These are phyloP conservation scores for Saccopteryx bilineata DNA, from an alignment of 2,113 vertebrate species.

Conservation along the genomic window DNA sequence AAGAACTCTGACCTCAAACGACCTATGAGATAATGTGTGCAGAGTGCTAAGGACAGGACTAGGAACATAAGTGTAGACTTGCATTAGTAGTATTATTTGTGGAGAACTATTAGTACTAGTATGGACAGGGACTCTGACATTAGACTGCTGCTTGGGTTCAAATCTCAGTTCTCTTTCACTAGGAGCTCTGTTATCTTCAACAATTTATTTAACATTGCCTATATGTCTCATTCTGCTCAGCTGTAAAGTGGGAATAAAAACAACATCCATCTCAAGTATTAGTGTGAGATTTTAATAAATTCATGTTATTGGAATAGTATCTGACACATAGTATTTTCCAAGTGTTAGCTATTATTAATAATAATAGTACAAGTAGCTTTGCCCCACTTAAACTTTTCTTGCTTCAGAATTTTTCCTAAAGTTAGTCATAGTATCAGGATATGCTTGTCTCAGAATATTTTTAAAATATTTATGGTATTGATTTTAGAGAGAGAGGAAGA, in stretches of 20 bases:
- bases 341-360: neutral
- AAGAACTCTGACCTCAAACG: neutral
- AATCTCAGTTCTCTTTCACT: slow-evolving; percentile 24
- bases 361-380: neutral
- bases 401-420: slow-evolving; percentile 51
- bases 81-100: neutral
- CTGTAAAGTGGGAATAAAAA: slow-evolving; percentile 59
- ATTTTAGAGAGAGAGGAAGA: too few relatives aligned
- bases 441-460: slow-evolving; percentile 28
- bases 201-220: neutral
- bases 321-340: neutral
- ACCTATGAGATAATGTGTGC: neutral
- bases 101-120: neutral
- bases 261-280: neutral
- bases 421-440: slow-evolving; percentile 21
- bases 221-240: neutral
- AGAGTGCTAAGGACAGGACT: neutral
- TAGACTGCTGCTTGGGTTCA: slow-evolving; percentile 39
- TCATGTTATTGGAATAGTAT: neutral
- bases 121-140: neutral
- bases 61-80: neutral
- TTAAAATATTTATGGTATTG: neutral
- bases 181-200: slow-evolving; percentile 34
- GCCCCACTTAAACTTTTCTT: slow-evolving; percentile 52
- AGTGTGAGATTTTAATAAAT: slow-evolving; percentile 16